Evolutionary conservation across 2,797 vertebrate species (phyloP).

Genomic region (Chelidonichthys spinosus): DNA sequence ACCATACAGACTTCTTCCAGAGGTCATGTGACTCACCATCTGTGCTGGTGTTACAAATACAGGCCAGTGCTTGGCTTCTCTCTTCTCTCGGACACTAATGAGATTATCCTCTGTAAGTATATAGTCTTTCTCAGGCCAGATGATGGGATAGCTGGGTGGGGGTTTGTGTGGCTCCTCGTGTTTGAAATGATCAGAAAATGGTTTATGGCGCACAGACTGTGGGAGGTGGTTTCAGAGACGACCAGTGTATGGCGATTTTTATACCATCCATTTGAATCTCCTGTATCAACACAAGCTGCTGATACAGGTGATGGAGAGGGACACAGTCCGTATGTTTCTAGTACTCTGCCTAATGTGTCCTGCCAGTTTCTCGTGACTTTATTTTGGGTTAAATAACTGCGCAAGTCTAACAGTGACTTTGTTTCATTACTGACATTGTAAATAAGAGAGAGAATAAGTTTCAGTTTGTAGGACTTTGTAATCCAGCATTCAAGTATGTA

Average conservation of each 20-base stretch:
- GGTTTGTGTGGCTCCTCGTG: conserved; percentile 39
- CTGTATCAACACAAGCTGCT: not conserved
- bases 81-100: conserved; percentile 76
- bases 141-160: conserved; percentile 72
- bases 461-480: not conserved
- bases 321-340: not conserved
- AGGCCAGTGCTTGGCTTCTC: conserved; percentile 57
- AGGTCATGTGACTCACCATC: conserved; percentile 83
- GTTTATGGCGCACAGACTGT: not conserved
- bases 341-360: not conserved
- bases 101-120: conserved; percentile 86
- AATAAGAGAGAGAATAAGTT: not conserved
- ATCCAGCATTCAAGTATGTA: not conserved
- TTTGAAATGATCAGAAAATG: conserved; percentile 17
- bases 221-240: not conserved
- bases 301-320: not conserved
- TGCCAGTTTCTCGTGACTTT: not conserved
- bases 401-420: not conserved
- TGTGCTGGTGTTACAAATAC: conserved; percentile 77
- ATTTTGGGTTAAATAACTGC: not conserved
- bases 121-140: conserved; percentile 70
- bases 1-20: conserved; percentile 50
- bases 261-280: not conserved
- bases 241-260: not conserved
- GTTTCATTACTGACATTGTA: not conserved